Conservation (phyloP, 2,888 invertebrate species). For the Lymantria monacha region DNA sequence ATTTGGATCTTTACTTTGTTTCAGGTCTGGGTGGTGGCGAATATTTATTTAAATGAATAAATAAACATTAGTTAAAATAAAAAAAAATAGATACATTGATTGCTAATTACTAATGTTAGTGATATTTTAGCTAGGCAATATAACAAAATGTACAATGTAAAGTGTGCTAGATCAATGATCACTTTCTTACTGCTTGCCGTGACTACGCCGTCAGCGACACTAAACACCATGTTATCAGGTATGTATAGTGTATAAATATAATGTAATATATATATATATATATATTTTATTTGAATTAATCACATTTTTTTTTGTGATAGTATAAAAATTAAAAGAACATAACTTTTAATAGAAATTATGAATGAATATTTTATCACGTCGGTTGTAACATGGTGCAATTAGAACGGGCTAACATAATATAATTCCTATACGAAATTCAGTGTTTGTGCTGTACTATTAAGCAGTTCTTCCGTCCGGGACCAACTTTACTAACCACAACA, state of each 20-base stretch:
- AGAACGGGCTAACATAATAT: too few species aligned
- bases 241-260: conserved; percentile 23
- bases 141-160: conserved; percentile 64
- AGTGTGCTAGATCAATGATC: conserved; percentile 55
- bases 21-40: conserved; percentile 54
- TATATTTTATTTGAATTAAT: too few species aligned
- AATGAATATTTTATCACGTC: too few species aligned
- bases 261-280: too few species aligned
- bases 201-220: conserved; percentile 65
- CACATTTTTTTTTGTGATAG: too few species aligned
- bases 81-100: conserved; percentile 30
- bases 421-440: too few species aligned
- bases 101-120: conserved; percentile 37
- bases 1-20: conserved; percentile 44
- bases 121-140: conserved; percentile 53
- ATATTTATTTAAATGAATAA: conserved; percentile 30
- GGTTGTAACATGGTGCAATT: too few species aligned
- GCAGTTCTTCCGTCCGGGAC: too few species aligned
- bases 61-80: conserved; percentile 20
- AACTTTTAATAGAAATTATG: too few species aligned
- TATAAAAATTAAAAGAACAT: too few species aligned
- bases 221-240: conserved; percentile 64
- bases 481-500: too few species aligned
- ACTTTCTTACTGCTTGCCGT: conserved; percentile 58
- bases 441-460: too few species aligned